Evolutionary conservation across 92 coral and sea anemone species (phyloP).

Genomic region (Pocillopora grandis): DNA sequence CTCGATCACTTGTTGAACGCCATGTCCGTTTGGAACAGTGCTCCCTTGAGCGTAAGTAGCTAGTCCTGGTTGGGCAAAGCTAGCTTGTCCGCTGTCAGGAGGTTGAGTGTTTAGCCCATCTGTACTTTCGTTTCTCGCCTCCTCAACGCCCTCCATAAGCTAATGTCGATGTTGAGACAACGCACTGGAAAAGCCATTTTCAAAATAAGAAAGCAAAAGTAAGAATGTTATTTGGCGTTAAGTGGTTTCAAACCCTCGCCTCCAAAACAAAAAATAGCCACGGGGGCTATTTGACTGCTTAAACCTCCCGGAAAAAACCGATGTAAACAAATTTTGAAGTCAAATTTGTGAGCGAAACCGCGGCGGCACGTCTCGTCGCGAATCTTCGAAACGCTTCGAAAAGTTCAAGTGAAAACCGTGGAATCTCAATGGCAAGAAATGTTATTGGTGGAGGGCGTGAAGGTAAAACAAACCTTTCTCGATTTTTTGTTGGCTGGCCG

Average conservation of each 20-base stretch:
- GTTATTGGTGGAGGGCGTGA: conserved; percentile 99
- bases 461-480: conserved; percentile 99
- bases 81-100: conserved; percentile 54
- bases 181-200: conserved; percentile 54
- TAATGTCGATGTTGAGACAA: conserved; percentile 27
- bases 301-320: conserved; percentile 37
- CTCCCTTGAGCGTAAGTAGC: conserved; percentile 71
- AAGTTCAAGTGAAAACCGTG: conserved; percentile 35
- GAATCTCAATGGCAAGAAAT: conserved; percentile 87
- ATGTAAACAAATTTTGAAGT: conserved; percentile 31
- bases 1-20: conserved; percentile 79
- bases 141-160: conserved; percentile 83
- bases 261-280: conserved; percentile 50
- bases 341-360: conserved; percentile 27
- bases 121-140: conserved; percentile 70
- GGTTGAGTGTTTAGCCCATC: conserved; percentile 66
- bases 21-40: conserved; percentile 73
- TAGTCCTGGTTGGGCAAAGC: conserved; percentile 70
- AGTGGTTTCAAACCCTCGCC: conserved; percentile 5
- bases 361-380: conserved; percentile 22
- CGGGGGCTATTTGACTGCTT: conserved; percentile 22
- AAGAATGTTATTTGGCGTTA: conserved; percentile 24
- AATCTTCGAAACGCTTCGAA: conserved; percentile 44
- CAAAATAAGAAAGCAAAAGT: conserved; percentile 39
- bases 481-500: conserved; percentile 99